Evolutionary conservation across 2,797 vertebrate genomes (phyloP), one percentile per base, ranked within the genome.

Genomic region (Peromyscus eremicus): DNA sequence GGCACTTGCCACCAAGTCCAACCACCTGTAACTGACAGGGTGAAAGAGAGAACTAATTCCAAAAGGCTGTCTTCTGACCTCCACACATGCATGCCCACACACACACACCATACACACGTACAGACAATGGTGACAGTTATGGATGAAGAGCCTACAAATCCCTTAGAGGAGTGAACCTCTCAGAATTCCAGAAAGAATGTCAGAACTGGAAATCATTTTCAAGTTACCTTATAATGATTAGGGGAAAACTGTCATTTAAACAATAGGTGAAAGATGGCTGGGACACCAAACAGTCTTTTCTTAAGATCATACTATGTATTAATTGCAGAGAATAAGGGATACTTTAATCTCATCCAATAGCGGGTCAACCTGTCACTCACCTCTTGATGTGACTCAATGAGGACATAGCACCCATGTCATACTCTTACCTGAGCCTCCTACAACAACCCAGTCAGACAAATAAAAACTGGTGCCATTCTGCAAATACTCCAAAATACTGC

Each of bases 131-230:
- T 34, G n/a, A 94, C 11, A 64, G 11, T 89, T 79, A 86, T 21
- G 62, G 57, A 43, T 2, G 77, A 34, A 77, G 87, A 43, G 10
- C 29, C 57, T 85, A n/a, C 49, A 43, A 83, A 17, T 27, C 13
- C 62, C 27, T 66, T 3, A 89, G 52, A 52, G 52, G 13, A 52
- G 52, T 79, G 25, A 21, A 71, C 60, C 82, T 60, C 88, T 60
- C 88, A 94, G 34, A 89, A 93, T 75, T 57, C 5, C 90, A 93
- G 43, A 68, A 94, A 21, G 29, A 95, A 86, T 68, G 32, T 60
- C 46, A 60, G 60, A 82, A 93, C 81, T 75, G 64, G n/a, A 82
- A 93, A 40, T 64, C 62, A 94, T 91, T 89, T 71, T 93, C 27
- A 77, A 96, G 71, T 55, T 55, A 49, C 17, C 83, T 71, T 70